Percentiles rank a stretch among this genome's conserved stretches.
Evolutionary conservation across 2,113 vertebrate species (phyloP).

Genomic region (Panthera uncia): DNA sequence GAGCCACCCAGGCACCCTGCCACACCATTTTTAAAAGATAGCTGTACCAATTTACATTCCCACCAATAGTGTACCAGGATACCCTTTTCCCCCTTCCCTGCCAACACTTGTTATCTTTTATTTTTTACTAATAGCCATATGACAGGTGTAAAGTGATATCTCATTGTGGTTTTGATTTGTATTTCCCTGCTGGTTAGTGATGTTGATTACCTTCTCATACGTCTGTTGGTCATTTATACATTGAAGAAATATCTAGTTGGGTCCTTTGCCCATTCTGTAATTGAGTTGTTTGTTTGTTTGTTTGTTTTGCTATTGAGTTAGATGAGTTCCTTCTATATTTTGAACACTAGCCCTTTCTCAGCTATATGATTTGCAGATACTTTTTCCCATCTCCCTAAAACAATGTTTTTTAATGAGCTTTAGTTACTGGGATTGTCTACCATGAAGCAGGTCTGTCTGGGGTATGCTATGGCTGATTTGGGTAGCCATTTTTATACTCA

Average conservation of each 20-base stretch:
- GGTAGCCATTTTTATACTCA: neutral
- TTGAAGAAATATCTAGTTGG: neutral
- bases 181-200: neutral
- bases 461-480: neutral
- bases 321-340: neutral
- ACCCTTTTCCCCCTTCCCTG: neutral
- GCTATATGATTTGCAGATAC: neutral
- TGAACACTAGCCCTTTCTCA: neutral
- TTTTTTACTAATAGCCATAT: neutral
- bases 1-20: neutral
- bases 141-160: neutral
- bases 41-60: neutral
- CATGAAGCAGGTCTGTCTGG: neutral
- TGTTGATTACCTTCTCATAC: neutral
- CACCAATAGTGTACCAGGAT: neutral
- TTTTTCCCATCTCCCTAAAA: neutral
- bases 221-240: neutral
- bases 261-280: neutral
- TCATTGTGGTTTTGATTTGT: neutral
- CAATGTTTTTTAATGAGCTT: neutral
- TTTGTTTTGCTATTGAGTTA: neutral
- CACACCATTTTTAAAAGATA: neutral
- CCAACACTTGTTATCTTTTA: neutral
- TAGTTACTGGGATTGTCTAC: neutral
- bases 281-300: neutral